These are phyloP conservation scores for Drosophila rufa DNA, from an alignment of 1,140 invertebrate species.

Conservation along the genomic window DNA sequence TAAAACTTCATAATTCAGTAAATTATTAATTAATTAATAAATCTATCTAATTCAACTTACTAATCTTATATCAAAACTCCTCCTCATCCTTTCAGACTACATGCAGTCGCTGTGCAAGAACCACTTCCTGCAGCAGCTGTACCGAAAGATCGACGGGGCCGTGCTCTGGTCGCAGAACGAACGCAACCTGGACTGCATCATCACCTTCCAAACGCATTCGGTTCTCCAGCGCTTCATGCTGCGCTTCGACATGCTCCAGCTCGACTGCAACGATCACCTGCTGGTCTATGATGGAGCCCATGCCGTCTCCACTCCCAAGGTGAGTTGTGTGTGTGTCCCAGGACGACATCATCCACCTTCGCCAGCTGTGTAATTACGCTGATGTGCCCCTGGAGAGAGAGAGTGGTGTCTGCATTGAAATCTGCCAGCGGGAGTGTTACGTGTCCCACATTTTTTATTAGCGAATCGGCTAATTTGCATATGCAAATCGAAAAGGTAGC, in stretches of 20 bases:
- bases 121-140: slow-evolving; percentile 93
- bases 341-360: background rate
- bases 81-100: slow-evolving; percentile 88
- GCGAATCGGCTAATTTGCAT: slow-evolving; percentile 50
- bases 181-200: slow-evolving; percentile 94
- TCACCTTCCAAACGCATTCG: slow-evolving; percentile 97
- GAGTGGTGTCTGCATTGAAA: background rate
- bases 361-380: slow-evolving; percentile 5
- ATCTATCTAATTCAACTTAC: background rate
- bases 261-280: slow-evolving; percentile 97
- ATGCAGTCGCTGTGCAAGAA: slow-evolving; percentile 94
- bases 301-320: slow-evolving; percentile 94
- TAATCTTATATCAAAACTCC: background rate
- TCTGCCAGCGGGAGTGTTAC: slow-evolving; percentile 16
- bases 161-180: slow-evolving; percentile 95
- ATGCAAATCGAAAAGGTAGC: slow-evolving; percentile 50
- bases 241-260: slow-evolving; percentile 91
- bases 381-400: background rate
- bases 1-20: no score
- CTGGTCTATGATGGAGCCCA: slow-evolving; percentile 97
- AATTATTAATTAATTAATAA: no score
- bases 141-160: slow-evolving; percentile 95
- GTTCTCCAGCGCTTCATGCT: slow-evolving; percentile 97
- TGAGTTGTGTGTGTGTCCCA: slow-evolving; percentile 83
- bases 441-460: slow-evolving; percentile 50